Base-by-base conservation (phyloP, 2,888 invertebrate species). In the Machimus atricapillus region DNA sequence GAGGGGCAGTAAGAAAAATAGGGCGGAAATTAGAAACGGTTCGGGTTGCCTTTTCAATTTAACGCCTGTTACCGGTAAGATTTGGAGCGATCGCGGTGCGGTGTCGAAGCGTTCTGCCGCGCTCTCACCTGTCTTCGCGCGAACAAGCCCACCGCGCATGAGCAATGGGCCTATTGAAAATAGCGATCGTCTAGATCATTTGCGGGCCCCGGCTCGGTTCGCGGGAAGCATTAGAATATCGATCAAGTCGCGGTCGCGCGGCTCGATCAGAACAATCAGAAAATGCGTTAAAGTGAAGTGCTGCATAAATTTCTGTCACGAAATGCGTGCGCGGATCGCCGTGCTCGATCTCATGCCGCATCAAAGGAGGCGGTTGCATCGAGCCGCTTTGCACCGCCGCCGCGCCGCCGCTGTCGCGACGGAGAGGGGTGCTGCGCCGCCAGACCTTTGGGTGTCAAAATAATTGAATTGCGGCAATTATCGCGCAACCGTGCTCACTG, bases 181-280 rank as follows among this genome's bases (percentile, higher is more conserved):
- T 58, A 16, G 19, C 66, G 9, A 12, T 27, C 66, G 66, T 66
- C 1, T 58, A 58, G 7, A 58, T 58, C 58, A 58, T 6, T n/a
- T 58, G 58, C 43, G 12, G 23, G 66, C 66, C 23, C 66, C 23
- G 14, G 66, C 9, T 66, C 66, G 66, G 0, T 66, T 46, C 43
- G 43, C 43, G 16, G 23, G 66, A 66, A 66, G 19, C 66, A 66
- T 66, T 66, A 66, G 66, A 66, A 79, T 52, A 79, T 79, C 52
- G 52, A 78, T 78, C 40, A 40, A 66, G 66, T 66, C 12, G 66
- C 12, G 66, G 27, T 19, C 19, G 56, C 23, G 19, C 19, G 66
- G 66, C 66, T 66, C 77, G 86, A 81, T 73, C 87, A 85, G 79
- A 83, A 37, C 87, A 86, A 88, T 43, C 85, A 76, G 88, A 83